Conservation (phyloP, 1,140 invertebrate species). For the Cyclina sinensis region DNA sequence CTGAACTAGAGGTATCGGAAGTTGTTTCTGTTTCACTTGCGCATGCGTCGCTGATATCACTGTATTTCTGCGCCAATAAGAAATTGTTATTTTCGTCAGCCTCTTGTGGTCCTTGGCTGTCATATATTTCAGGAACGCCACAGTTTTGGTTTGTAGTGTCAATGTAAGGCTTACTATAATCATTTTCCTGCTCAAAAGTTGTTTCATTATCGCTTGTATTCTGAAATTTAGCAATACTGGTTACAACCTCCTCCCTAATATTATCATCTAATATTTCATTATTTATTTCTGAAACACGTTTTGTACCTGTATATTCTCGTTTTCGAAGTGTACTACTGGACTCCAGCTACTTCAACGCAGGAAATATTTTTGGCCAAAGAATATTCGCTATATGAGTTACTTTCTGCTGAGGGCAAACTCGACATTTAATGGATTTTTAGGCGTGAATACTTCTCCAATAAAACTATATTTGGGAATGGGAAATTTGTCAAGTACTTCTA, state of each 20-base stretch:
- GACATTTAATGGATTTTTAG: too few species aligned
- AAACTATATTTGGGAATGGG: too few species aligned
- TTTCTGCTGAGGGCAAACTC: too few species aligned
- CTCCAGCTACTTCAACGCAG: too few species aligned
- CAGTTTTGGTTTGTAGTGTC: not conserved
- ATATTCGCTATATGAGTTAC: too few species aligned
- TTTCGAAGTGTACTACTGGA: too few species aligned
- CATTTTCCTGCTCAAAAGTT: not conserved
- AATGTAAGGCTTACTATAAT: not conserved
- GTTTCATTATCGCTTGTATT: not conserved
- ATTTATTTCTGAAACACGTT: not conserved
- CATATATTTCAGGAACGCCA: not conserved
- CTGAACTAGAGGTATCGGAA: not conserved
- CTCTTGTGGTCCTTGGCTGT: not conserved
- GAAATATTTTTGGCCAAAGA: too few species aligned
- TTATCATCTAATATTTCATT: not conserved
- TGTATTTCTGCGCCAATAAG: not conserved
- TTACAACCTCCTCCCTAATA: not conserved
- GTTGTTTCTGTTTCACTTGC: conserved; percentile 19
- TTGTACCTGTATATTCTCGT: not conserved
- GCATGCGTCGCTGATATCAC: conserved; percentile 36
- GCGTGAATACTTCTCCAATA: too few species aligned
- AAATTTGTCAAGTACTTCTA: too few species aligned
- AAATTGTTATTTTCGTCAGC: not conserved
- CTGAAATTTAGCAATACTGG: not conserved